Base-by-base conservation (phyloP, 2,113 vertebrate species). In the Corydoras sp. region DNA sequence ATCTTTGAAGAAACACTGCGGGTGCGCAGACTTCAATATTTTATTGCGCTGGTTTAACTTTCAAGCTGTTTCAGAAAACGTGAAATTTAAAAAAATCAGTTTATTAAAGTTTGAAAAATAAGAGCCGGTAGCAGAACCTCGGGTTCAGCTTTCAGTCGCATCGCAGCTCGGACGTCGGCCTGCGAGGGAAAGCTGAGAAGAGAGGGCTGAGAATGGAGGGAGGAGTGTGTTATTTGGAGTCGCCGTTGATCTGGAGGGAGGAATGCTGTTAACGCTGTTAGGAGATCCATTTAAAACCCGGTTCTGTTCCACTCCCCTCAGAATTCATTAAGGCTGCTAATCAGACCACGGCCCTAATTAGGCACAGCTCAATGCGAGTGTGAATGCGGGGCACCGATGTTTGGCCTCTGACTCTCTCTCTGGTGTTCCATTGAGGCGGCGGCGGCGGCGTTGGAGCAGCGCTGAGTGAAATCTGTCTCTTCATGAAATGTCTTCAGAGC, bases 251-350 rank as follows among this genome's bases (percentile, higher is more conserved):
- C 18, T 24, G 18, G 18, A 24, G 18, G 18, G 18, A 24, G 18
- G 18, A 24, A 24, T 24, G 18, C 18, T 24, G 18, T 24, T 24
- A 24, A 24, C 18, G 18, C 18, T 24, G 18, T 24, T 24, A 24
- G 18, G 18, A 24, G 18, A 24, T 24, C 18, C 18, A 24, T 24
- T 24, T 24, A 24, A 24, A 24, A 24, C 18, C 18, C 18, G 18
- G 18, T 24, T 24, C 18, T 24, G 18, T 24, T 24, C 18, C 18
- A 24, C 18, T 79, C 83, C 81, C 70, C 66, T 62, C 61, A 68
- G 76, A 84, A 81, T 82, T 83, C 80, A 85, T 88, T 83, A 86
- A 77, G 75, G 78, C 76, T 76, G 67, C 71, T 73, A 71, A 73
- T 49, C 72, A 78, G 72, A 79, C 80, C 75, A 79, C 50, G 71